Base-by-base conservation (phyloP, 2,113 vertebrate species). In the Petrocephalus microphthalmus region DNA sequence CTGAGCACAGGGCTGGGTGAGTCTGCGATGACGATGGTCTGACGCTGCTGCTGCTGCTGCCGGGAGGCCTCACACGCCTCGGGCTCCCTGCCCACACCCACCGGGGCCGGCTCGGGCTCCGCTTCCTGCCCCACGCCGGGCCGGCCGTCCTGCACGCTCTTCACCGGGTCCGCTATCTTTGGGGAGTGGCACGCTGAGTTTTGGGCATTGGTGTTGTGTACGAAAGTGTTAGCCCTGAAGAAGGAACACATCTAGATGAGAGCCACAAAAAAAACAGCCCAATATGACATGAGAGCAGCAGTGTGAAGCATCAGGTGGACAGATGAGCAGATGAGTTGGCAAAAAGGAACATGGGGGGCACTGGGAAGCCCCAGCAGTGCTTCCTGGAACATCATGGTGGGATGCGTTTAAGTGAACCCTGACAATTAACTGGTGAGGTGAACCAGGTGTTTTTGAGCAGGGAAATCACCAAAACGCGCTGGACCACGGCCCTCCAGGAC, bases 1-100 rank as follows among this genome's bases (percentile, higher is more conserved):
- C 98, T 99, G 91, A 96, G 96, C 0, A 97, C 94, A 0, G 98
- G 98, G 92, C 98, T 99, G 0, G 97, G 96, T 0, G 97, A 95
- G 89, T 97, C 92, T 0, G 96, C 95, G 1, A 97, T 97, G 91
- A 98, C 93, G 91, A 99, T 97, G 1, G 97, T 94, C 93, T 97
- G 97, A 0, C 97, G 96, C 60, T 97, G 97, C 86, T 95, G 57
- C 0, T 25, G 96, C 60, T 97, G 97, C 86, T 95, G 96, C 92
- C 94, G 94, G 22, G 97, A 92, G 53, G 93, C 92, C 6, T 93
- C 92, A 2, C 94, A 91, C 89, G 94, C 95, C 5, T 91, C 91
- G n/a, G 94, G 92, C 25, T 94, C 93, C 90, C 95, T 95, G 87
- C 88, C 90, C 0, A 89, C 91, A n/a, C 95, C 93, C 87, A 91